A percentile compares a stretch with the other conserved stretches of the same genome.
These are phyloP conservation scores for Dunckerocampus dactyliophorus DNA, from an alignment of 2,113 vertebrate species.

Conservation along the genomic window DNA sequence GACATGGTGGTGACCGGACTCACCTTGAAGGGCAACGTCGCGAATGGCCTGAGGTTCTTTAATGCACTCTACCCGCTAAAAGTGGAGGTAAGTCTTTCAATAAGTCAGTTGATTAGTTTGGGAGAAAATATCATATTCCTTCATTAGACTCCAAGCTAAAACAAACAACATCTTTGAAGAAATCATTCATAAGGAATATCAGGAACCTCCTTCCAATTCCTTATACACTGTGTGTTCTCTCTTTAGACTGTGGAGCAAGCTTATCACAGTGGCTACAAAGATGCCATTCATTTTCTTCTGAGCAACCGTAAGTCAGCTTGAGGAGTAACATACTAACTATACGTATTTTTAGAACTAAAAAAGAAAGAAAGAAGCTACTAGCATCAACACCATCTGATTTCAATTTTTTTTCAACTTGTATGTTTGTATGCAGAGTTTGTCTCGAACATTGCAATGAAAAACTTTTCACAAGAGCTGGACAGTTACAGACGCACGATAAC, in stretches of 20 bases:
- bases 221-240: background rate
- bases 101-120: background rate
- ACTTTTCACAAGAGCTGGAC: background rate
- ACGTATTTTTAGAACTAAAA: too few relatives aligned
- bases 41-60: constrained; percentile 76
- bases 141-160: background rate
- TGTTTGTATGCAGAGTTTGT: constrained; percentile 15
- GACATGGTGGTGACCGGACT: constrained; percentile 75
- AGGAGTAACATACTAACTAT: too few relatives aligned
- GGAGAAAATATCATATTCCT: background rate
- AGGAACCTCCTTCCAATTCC: background rate
- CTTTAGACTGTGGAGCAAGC: constrained; percentile 60
- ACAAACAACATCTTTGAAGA: background rate
- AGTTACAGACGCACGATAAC: background rate
- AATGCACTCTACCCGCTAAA: constrained; percentile 77
- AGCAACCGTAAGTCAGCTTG: constrained; percentile 43
- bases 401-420: background rate
- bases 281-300: constrained; percentile 56
- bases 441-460: background rate
- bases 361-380: background rate
- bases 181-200: too few relatives aligned
- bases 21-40: constrained; percentile 77
- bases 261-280: constrained; percentile 64
- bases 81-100: constrained; percentile 69
- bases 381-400: background rate